These are phyloP conservation scores for Chelon labrosus DNA, from an alignment of 2,797 vertebrate species.

Conservation along the genomic window DNA sequence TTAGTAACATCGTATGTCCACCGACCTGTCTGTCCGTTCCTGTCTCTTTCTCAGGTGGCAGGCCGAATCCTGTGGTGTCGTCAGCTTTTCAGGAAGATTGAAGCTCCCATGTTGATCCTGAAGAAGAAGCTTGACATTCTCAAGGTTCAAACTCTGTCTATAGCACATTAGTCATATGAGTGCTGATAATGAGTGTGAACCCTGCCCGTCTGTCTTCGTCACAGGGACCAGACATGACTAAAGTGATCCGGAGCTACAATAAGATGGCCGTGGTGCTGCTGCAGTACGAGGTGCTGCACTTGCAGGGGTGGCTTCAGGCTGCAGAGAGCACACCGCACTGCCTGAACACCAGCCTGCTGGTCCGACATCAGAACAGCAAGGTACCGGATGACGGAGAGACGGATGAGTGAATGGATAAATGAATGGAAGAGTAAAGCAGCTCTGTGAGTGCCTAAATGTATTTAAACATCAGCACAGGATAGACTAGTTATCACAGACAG, in stretches of 20 bases:
- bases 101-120: conserved; percentile 86
- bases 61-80: conserved; percentile 89
- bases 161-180: background rate
- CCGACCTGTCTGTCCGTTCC: background rate
- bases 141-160: conserved; percentile 73
- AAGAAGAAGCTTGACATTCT: conserved; percentile 84
- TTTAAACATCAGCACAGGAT: too few relatives aligned
- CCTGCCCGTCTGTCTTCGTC: background rate
- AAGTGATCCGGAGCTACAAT: conserved; percentile 85
- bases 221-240: conserved; percentile 85
- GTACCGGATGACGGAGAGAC: too few relatives aligned
- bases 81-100: conserved; percentile 87
- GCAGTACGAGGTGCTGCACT: conserved; percentile 86
- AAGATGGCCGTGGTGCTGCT: conserved; percentile 83
- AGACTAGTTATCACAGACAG: too few relatives aligned
- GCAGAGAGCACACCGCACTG: conserved; percentile 73
- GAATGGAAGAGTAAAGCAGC: too few relatives aligned
- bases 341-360: conserved; percentile 82
- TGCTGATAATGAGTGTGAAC: background rate
- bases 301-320: conserved; percentile 83
- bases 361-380: conserved; percentile 80
- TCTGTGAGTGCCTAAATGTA: too few relatives aligned
- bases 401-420: too few relatives aligned
- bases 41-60: conserved; percentile 77
- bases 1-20: too few relatives aligned